Evolutionary conservation across 1,140 invertebrate genomes (phyloP).

Genomic region (Telenomus remus): DNA sequence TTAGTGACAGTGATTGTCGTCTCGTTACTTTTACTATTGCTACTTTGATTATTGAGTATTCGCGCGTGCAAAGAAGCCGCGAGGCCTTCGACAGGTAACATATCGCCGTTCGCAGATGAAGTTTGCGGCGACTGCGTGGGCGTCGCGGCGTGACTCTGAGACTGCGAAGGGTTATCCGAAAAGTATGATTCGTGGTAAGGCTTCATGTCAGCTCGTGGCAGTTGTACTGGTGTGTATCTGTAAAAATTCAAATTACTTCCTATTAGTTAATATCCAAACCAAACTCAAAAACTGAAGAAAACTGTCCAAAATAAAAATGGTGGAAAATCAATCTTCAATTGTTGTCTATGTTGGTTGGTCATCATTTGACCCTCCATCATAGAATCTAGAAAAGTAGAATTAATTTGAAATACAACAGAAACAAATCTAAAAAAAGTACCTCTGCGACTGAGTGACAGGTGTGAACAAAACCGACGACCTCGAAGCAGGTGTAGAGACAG

Average conservation of each 20-base stretch:
- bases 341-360: too few relatives aligned
- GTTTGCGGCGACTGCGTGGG: conserved; percentile 69
- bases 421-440: conserved; percentile 52
- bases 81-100: conserved; percentile 79
- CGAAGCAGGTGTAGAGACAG: conserved; percentile 60
- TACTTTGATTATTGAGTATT: conserved; percentile 78
- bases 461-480: conserved; percentile 73
- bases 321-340: too few relatives aligned
- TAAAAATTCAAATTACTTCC: conserved; percentile 18
- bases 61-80: conserved; percentile 88
- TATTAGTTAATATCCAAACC: conserved; percentile 1
- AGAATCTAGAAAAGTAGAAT: too few relatives aligned
- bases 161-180: conserved; percentile 77
- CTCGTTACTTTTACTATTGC: conserved; percentile 62
- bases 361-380: too few relatives aligned
- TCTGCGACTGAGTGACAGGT: conserved; percentile 69
- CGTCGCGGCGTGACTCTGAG: conserved; percentile 64
- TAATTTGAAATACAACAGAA: background rate
- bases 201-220: conserved; percentile 83
- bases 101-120: conserved; percentile 64
- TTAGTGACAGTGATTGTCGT: conserved; percentile 51
- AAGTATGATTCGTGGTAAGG: conserved; percentile 84
- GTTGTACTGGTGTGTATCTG: conserved; percentile 78
- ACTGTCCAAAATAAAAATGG: too few relatives aligned
- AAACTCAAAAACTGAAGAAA: conserved; percentile 9